A percentile compares a stretch with the other conserved stretches of the same genome.
These are phyloP conservation scores for Nannobrachium achirus DNA, from an alignment of 2,113 vertebrate genomes.

Conservation along the genomic window DNA sequence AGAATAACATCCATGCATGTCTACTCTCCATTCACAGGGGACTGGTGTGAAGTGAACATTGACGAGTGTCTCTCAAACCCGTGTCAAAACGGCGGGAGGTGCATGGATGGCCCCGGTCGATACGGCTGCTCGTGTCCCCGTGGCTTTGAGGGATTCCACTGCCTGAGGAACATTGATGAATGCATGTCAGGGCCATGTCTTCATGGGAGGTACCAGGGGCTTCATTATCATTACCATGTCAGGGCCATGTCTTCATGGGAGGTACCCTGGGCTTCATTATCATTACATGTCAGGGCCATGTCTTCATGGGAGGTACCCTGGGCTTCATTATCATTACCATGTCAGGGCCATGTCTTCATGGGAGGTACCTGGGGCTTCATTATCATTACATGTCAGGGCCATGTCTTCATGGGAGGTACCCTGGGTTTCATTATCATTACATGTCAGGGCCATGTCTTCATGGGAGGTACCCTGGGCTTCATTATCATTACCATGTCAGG, in stretches of 20 bases:
- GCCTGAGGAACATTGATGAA: conserved; percentile 81
- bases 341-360: conserved; percentile 84
- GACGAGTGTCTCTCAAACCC: conserved; percentile 81
- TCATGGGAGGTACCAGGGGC: conserved; percentile 80
- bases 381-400: conserved; percentile 76
- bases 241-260: conserved; percentile 85
- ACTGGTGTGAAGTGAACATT: conserved; percentile 76
- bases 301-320: conserved; percentile 83
- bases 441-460: conserved; percentile 83
- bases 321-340: conserved; percentile 20
- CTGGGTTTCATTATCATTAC: neutral
- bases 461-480: conserved; percentile 76
- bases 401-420: conserved; percentile 86
- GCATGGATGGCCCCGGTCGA: conserved; percentile 73
- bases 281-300: conserved; percentile 78
- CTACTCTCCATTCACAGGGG: conserved; percentile 65
- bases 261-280: conserved; percentile 67
- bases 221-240: conserved; percentile 50
- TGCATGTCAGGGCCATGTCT: conserved; percentile 84
- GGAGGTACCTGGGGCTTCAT: conserved; percentile 72
- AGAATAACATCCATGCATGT: too few relatives aligned
- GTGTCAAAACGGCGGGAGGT: conserved; percentile 80
- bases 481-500: conserved; percentile 70
- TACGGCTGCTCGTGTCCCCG: conserved; percentile 79
- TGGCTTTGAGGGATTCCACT: conserved; percentile 79